phyloP scores from a whole-genome alignment of 2,113 vertebrate genomes.

The Callocephalon fimbriatum region DNA sequence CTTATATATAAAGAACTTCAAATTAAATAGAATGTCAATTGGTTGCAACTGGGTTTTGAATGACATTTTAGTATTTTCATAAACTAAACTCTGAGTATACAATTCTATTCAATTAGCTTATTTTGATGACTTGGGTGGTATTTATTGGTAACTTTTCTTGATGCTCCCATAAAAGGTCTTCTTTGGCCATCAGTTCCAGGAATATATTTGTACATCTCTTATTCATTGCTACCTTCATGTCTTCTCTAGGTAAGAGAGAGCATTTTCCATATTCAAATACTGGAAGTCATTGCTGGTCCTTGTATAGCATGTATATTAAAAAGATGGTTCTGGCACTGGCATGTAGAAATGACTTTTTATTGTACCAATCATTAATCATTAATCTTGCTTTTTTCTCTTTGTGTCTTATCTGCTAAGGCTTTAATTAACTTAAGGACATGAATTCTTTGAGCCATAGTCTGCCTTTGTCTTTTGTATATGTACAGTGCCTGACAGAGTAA shows the following conservation, averaged over 20 bases:
- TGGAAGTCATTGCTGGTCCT: constrained; percentile 9
- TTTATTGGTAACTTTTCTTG: background rate
- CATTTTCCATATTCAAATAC: constrained; percentile 10
- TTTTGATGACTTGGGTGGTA: background rate
- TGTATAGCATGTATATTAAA: background rate
- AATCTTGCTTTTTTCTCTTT: background rate
- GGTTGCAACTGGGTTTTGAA: background rate
- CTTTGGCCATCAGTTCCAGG: background rate
- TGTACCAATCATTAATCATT: constrained; percentile 44
- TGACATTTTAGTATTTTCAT: background rate
- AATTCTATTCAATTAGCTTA: background rate
- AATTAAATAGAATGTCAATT: background rate
- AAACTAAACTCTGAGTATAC: background rate
- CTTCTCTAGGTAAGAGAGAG: background rate
- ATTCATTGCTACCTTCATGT: constrained; percentile 35
- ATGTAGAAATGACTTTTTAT: constrained; percentile 9
- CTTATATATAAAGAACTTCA: background rate
- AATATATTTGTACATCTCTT: constrained; percentile 50
- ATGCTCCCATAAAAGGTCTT: background rate
- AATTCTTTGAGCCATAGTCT: background rate
- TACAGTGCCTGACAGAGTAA: background rate
- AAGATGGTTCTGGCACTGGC: background rate
- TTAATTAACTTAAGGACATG: background rate
- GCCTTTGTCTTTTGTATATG: background rate
- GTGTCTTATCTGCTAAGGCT: background rate